Evolutionary conservation across 2,113 vertebrate species (phyloP), one percentile per base, ranked within the genome.

Genomic region (Hyla sarda): DNA sequence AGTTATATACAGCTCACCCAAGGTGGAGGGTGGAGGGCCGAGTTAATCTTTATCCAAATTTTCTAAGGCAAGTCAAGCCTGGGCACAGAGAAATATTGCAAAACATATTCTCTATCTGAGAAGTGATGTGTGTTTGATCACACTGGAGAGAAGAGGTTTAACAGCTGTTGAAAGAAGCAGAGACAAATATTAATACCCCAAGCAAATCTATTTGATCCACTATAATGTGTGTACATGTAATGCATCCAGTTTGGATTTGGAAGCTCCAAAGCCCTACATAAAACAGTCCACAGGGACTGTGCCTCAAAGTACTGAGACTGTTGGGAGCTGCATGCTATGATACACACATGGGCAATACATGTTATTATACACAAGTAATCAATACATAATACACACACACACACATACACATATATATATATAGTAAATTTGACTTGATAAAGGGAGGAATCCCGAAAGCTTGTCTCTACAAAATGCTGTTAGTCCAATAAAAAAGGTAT

Each of bases 1-100:
- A 92, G 92, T 92, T 91, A 92, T 28, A 56, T 69, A 78, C 88
- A 77, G 54, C 88, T 88, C 73, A 74, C 85, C 80, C 71, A 87
- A 28, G 90, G 86, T 60, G 67, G 23, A 62, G 52, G 75, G 84
- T 69, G 50, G 50, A 50, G 88, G 84, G 89, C 87, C 87, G 89
- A 75, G 88, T 88, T 89, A 88, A 86, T 89, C 88, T 77, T 78
- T 89, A 86, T 87, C 85, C 86, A 86, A 85, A 88, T 84, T 77
- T 88, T 30, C 65, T 87, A 71, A 71, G 21, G 45, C 85, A 88
- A 73, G 86, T 89, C 87, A 87, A 65, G 28, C 21, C 69, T 62
- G 25, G 54, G 34, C 9, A 37, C 82, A 76, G 71, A 67, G 71
- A 85, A 48, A 85, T 73, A 84, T 86, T 84, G 37, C 50, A 65